A percentile compares a stretch with the other conserved stretches of the same genome.
phyloP scores from a whole-genome alignment of 2,113 vertebrate genomes.

The Festucalex cinctus region DNA sequence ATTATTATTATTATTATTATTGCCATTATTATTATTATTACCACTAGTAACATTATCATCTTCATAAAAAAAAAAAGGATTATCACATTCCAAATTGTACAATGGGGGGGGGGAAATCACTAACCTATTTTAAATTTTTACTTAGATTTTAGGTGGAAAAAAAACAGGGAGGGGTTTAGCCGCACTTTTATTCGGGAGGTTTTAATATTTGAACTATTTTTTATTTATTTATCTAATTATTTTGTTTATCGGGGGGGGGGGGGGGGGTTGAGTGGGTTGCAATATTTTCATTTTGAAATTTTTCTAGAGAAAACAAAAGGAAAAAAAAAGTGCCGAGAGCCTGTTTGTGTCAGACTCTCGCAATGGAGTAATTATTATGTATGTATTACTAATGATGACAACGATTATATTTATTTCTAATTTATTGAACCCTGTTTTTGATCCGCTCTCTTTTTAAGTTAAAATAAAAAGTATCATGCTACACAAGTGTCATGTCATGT shows the following conservation, averaged over 20 bases:
- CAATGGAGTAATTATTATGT: constrained; percentile 72
- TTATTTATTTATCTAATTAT: constrained; percentile 75
- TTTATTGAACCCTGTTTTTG: constrained; percentile 78
- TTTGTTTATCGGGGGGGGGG: constrained; percentile 68
- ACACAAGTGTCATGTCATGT: constrained; percentile 14
- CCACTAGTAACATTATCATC: constrained; percentile 57
- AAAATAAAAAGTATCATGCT: constrained; percentile 75
- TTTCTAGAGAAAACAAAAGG: constrained; percentile 61
- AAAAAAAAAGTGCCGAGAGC: constrained; percentile 52
- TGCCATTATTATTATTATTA: constrained; percentile 54
- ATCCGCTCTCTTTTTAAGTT: constrained; percentile 78
- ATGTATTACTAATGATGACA: constrained; percentile 75
- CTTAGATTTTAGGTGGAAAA: constrained; percentile 72
- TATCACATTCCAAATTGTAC: constrained; percentile 73
- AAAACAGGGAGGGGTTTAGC: constrained; percentile 17
- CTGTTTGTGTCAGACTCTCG: constrained; percentile 73
- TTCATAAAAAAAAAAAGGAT: constrained; percentile 61
- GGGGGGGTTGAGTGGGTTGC: constrained; percentile 54
- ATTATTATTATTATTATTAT: constrained; percentile 56
- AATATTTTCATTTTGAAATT: constrained; percentile 76
- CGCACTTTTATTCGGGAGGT: constrained; percentile 66
- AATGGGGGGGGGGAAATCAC: constrained; percentile 72
- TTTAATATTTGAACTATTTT: constrained; percentile 77
- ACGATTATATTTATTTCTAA: constrained; percentile 78
- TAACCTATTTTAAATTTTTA: constrained; percentile 77